These are phyloP conservation scores for Natator depressus DNA, from an alignment of 2,113 vertebrate genomes.

Conservation along the genomic window DNA sequence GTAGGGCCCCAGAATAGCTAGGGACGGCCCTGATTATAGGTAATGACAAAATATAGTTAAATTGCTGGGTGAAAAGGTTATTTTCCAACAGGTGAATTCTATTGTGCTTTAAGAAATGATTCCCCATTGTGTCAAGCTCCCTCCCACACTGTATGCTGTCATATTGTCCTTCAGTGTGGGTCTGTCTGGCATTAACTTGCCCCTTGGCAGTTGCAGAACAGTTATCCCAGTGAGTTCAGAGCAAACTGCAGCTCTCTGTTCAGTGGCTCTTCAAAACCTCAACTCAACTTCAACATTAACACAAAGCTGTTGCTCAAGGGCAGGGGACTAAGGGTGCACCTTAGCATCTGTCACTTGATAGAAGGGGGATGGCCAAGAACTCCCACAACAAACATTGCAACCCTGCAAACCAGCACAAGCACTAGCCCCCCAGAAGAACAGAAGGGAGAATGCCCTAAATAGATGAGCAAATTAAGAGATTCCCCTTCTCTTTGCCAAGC, in stretches of 20 bases:
- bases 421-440: background rate
- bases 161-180: no score
- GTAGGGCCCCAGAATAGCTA: no score
- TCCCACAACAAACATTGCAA: background rate
- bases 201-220: background rate
- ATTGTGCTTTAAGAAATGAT: no score
- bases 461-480: background rate
- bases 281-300: background rate
- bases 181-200: background rate
- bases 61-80: no score
- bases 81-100: no score
- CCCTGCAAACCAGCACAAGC: background rate
- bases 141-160: no score
- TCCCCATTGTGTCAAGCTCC: no score
- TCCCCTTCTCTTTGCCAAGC: background rate
- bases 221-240: background rate
- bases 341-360: background rate
- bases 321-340: background rate
- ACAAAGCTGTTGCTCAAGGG: background rate
- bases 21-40: no score
- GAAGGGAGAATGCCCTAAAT: background rate
- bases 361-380: background rate
- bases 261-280: background rate
- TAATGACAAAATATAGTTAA: no score
- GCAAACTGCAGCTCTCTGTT: background rate